phyloP scores from a whole-genome alignment of 64 coral and sea anemone species.

The Exaiptasia diaphana region DNA sequence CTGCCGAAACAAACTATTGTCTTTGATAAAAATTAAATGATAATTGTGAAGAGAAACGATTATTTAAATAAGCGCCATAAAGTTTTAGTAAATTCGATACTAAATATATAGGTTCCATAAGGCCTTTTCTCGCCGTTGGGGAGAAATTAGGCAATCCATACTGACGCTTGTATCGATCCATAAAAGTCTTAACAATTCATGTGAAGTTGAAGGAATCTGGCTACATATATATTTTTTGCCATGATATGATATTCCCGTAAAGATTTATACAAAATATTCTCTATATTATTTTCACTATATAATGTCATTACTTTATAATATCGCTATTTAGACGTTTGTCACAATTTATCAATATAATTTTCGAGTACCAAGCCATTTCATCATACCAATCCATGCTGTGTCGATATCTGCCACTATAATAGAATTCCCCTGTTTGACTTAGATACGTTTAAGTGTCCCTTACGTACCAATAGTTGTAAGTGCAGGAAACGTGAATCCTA shows the following conservation, averaged over 20 bases:
- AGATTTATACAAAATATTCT: no score
- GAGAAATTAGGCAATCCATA: no score
- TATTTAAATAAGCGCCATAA: neutral
- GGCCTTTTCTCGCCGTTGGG: no score
- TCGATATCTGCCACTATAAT: neutral
- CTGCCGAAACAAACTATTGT: neutral
- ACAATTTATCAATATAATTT: neutral
- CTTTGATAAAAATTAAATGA: neutral
- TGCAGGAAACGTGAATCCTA: neutral
- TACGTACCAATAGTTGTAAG: constrained; percentile 42
- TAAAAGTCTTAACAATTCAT: no score
- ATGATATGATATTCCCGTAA: no score
- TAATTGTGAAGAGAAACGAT: neutral
- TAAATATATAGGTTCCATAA: no score
- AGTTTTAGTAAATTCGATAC: neutral
- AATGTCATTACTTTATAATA: neutral
- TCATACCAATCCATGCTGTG: neutral
- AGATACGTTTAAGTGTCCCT: neutral
- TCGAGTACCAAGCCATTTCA: neutral
- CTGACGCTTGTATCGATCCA: no score
- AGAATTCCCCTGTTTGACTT: neutral
- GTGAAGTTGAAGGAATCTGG: no score
- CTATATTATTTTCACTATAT: neutral
- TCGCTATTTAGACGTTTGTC: neutral
- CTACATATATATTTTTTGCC: no score